These are phyloP conservation scores for Helicoverpa zea DNA, from an alignment of 1,140 invertebrate genomes.

Conservation along the genomic window DNA sequence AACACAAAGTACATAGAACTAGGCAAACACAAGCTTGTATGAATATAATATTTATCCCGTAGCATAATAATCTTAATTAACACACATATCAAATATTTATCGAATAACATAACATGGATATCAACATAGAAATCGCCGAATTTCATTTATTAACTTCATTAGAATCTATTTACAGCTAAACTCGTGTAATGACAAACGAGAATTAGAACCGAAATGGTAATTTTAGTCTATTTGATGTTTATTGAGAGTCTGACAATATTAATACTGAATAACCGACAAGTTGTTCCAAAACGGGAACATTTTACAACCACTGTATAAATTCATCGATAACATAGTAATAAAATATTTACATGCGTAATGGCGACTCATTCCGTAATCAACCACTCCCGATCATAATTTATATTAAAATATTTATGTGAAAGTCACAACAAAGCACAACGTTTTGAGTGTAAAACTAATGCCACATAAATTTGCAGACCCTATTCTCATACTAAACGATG, in stretches of 20 bases:
- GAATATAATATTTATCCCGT: not conserved
- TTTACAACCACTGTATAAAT: constrained; percentile 28
- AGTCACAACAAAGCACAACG: constrained; percentile 64
- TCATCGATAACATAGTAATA: constrained; percentile 22
- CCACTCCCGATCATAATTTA: constrained; percentile 25
- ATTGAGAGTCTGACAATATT: constrained; percentile 13
- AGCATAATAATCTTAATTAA: not conserved
- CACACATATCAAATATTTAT: not conserved
- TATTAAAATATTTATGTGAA: constrained; percentile 55
- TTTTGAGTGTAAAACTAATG: constrained; percentile 62
- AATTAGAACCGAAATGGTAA: constrained; percentile 16
- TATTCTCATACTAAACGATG: constrained; percentile 63
- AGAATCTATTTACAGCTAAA: constrained; percentile 13
- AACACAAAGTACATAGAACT: too few relatives aligned
- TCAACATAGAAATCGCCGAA: too few relatives aligned
- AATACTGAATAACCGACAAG: constrained; percentile 11
- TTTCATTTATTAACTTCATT: constrained; percentile 4
- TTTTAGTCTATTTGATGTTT: not conserved
- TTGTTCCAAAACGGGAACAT: constrained; percentile 8
- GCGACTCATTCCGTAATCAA: constrained; percentile 37
- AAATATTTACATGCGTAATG: constrained; percentile 43
- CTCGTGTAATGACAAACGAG: not conserved
- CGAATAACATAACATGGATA: too few relatives aligned
- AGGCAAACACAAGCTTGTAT: not conserved
- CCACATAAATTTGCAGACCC: constrained; percentile 64